Percentiles rank a stretch among this genome's conserved stretches.
phyloP scores from a whole-genome alignment of 2,888 invertebrate genomes.

The Anticlea derivata region DNA sequence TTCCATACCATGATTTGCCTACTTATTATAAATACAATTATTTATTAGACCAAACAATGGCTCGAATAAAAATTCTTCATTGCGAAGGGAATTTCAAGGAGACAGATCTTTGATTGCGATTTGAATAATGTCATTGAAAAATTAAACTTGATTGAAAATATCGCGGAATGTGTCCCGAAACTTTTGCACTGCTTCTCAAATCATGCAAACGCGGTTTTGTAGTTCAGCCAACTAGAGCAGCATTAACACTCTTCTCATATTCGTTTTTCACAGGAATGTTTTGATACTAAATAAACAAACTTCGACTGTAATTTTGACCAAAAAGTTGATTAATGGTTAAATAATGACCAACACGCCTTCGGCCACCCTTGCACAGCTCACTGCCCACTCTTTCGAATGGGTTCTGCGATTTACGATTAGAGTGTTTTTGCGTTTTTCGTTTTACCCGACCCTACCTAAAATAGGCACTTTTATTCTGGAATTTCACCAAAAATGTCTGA shows the following conservation, averaged over 20 bases:
- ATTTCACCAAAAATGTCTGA: background rate
- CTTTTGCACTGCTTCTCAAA: too few species aligned
- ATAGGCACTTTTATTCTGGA: background rate
- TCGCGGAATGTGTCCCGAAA: too few species aligned
- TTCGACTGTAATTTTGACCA: constrained; percentile 36
- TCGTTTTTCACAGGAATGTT: constrained; percentile 7
- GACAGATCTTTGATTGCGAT: too few species aligned
- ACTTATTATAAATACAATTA: too few species aligned
- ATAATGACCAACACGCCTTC: constrained; percentile 40
- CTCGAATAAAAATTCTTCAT: too few species aligned
- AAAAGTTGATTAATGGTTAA: constrained; percentile 41
- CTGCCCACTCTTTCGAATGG: constrained; percentile 33
- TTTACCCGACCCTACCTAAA: constrained; percentile 4
- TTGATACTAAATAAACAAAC: constrained; percentile 27
- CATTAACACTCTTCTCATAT: background rate
- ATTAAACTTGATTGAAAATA: too few species aligned
- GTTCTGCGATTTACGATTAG: constrained; percentile 31
- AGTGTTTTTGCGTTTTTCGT: constrained; percentile 24
- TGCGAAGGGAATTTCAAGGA: too few species aligned
- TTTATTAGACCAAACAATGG: too few species aligned
- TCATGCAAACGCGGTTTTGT: background rate
- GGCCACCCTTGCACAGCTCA: constrained; percentile 38
- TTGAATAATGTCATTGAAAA: too few species aligned
- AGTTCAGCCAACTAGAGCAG: too few species aligned
- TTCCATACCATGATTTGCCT: too few species aligned